These are phyloP conservation scores for Pachydiplax longipennis DNA, from an alignment of 2,888 invertebrate species.

Conservation along the genomic window DNA sequence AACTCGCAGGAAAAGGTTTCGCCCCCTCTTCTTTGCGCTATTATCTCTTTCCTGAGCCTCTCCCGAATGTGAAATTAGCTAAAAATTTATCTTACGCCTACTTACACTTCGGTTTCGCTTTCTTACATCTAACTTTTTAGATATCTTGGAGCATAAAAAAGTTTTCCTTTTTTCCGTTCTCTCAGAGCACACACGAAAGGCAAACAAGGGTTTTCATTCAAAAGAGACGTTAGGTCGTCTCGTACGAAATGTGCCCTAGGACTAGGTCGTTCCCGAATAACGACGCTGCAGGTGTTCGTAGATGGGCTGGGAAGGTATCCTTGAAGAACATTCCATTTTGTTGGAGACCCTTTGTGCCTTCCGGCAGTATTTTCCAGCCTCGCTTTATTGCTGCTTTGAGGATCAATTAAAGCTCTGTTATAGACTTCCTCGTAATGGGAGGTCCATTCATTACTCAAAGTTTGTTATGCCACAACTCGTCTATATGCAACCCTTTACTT, in stretches of 20 bases:
- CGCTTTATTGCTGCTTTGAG: too few relatives aligned
- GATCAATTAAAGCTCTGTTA: background rate
- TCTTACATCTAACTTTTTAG: too few relatives aligned
- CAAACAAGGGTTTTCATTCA: background rate
- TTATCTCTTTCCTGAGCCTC: background rate
- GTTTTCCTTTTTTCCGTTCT: too few relatives aligned
- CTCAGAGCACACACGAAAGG: background rate
- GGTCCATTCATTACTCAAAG: too few relatives aligned
- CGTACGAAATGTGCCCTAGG: background rate
- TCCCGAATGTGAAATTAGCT: background rate
- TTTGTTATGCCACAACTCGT: too few relatives aligned
- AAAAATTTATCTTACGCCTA: background rate
- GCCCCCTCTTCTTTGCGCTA: background rate
- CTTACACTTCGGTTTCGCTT: background rate
- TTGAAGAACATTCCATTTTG: background rate
- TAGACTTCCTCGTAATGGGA: background rate
- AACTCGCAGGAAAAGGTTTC: too few relatives aligned
- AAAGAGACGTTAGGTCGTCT: background rate
- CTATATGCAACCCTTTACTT: too few relatives aligned
- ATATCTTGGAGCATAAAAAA: too few relatives aligned
- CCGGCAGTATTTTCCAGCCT: background rate
- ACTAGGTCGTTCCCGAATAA: background rate
- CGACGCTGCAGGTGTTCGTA: background rate
- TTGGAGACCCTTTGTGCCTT: background rate
- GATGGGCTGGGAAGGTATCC: background rate